Base-by-base conservation (phyloP, 2,888 invertebrate species). In the Folsomia manolachei region DNA sequence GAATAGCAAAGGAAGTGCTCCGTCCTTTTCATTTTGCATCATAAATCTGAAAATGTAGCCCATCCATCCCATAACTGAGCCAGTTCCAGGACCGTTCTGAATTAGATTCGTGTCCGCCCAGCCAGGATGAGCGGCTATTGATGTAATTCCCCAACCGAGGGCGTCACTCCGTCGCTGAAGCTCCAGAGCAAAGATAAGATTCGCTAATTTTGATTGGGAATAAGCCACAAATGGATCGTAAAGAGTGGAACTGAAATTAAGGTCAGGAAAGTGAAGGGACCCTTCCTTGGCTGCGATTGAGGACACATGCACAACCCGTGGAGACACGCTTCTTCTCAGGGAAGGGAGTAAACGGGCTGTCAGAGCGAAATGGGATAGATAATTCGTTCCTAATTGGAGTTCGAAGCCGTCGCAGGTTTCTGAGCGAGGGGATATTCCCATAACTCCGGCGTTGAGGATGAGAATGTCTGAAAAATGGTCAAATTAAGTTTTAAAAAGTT, bases 401-500 rank as follows among this genome's bases (percentile, higher is more conserved):
- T 71, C 71, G 19, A 71, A 60, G 18, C 61, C 60, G n/a, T 71
- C 71, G 1, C 2, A 1, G 14, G 65, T 71, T 4, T n/a, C 21
- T 23, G 60, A 1, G 4, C 71, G 27, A 4, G 62, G 24, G 1
- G 63, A 56, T 11, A 78, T 82, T 52, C 78, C 39, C 63, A 71
- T 83, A 1, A 84, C 79, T 2, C 84, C 84, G n/a, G 83, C 84
- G 79, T 84, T 84, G 78, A 83, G 82, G 21, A 84, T 77, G 7
- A 84, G 79, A 18, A 83, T 79, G 75, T 84, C 82, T 56, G 19
- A 7, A 56, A 56, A 39, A 21, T n/a, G n/a, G n/a, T n/a, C n/a
- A n/a, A n/a, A n/a, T n/a, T n/a, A n/a, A n/a, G n/a, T n/a, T n/a
- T n/a, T n/a, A n/a, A n/a, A n/a, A n/a, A n/a, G n/a, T n/a, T n/a